Conservation (phyloP, 2,888 invertebrate genomes). For the Conops quadrifasciatus region DNA sequence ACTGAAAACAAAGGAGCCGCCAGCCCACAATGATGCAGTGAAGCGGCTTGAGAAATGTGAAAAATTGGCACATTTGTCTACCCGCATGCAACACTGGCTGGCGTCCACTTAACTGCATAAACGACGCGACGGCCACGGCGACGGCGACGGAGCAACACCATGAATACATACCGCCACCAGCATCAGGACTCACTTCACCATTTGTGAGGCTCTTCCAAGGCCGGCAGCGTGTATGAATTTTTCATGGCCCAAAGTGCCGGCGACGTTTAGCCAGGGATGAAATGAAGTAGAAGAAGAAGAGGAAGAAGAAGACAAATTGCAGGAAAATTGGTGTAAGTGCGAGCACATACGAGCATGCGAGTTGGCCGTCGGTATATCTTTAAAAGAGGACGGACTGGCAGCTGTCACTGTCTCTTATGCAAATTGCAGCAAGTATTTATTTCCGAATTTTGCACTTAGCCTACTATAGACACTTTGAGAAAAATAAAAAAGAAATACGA, state of each 20-base stretch:
- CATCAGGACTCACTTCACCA: no score
- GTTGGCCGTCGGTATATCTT: no score
- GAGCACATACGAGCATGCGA: no score
- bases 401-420: no score
- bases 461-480: no score
- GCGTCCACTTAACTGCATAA: background rate
- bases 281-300: background rate
- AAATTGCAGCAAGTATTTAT: no score
- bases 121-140: background rate
- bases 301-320: background rate
- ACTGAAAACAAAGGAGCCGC: no score
- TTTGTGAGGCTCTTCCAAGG: background rate
- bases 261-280: background rate
- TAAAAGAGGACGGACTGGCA: no score
- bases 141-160: background rate
- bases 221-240: slow-evolving; percentile 2
- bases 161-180: no score
- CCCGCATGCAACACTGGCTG: background rate
- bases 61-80: slow-evolving; percentile 1
- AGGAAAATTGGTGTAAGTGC: background rate
- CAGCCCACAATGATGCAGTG: no score
- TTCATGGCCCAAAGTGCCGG: background rate
- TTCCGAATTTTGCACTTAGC: no score
- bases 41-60: background rate
- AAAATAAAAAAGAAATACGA: no score